Evolutionary conservation across 2,797 vertebrate genomes (phyloP).

Genomic region (Sebastes vulpes): DNA sequence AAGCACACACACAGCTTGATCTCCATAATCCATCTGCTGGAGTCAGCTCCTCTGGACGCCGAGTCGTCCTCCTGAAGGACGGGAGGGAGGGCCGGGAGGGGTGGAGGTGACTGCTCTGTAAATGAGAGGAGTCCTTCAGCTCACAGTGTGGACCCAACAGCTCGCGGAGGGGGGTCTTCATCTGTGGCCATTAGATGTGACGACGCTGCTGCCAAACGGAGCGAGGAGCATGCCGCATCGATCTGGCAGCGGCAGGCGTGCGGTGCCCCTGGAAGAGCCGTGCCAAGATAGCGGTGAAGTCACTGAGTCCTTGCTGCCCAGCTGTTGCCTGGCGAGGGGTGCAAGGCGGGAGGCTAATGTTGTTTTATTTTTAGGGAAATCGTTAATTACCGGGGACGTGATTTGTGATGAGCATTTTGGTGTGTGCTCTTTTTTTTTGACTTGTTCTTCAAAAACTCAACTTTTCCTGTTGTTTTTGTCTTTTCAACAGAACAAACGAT

Average conservation of each 20-base stretch:
- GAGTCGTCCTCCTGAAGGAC: conserved; percentile 70
- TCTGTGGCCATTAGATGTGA: conserved; percentile 65
- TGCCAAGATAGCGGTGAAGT: conserved; percentile 77
- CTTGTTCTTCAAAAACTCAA: conserved; percentile 29
- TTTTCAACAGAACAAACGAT: not conserved
- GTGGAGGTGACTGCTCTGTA: conserved; percentile 77
- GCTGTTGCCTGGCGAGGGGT: conserved; percentile 78
- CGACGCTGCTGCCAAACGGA: conserved; percentile 66
- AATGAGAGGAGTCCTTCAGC: conserved; percentile 72
- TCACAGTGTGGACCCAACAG: conserved; percentile 56
- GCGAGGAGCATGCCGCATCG: conserved; percentile 42
- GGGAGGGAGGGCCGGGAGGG: conserved; percentile 37
- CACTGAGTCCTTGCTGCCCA: conserved; percentile 85
- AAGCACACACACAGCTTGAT: conserved; percentile 75
- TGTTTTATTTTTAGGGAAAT: conserved; percentile 86
- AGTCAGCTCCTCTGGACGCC: conserved; percentile 65
- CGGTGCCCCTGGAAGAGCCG: conserved; percentile 37
- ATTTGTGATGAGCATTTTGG: conserved; percentile 43
- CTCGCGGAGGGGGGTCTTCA: conserved; percentile 52
- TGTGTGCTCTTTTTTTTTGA: conserved; percentile 6
- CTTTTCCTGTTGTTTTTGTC: conserved; percentile 4
- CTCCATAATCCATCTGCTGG: conserved; percentile 80
- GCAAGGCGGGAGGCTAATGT: conserved; percentile 83
- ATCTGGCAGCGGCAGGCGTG: conserved; percentile 62
- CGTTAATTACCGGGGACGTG: conserved; percentile 74